Percentiles rank a stretch among this genome's conserved stretches.
These are phyloP conservation scores for Callopanchax toddi DNA, from an alignment of 2,113 vertebrate species.

Conservation along the genomic window DNA sequence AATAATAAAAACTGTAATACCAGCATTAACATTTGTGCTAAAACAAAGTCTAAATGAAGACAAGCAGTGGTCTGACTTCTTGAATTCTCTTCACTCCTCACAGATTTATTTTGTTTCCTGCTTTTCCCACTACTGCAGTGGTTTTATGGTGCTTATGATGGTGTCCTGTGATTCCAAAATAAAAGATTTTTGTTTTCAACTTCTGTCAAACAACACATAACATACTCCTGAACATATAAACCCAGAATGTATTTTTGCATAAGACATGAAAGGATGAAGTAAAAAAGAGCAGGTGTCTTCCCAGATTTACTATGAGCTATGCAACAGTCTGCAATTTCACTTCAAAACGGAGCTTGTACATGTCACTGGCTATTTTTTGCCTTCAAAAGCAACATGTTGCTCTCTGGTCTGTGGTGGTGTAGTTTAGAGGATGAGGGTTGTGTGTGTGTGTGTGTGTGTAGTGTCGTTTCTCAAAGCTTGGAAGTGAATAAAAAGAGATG, in stretches of 20 bases:
- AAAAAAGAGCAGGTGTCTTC: constrained; percentile 13
- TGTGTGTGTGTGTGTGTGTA: constrained; percentile 7
- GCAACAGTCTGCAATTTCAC: constrained; percentile 42
- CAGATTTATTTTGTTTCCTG: neutral
- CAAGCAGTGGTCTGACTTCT: too few species aligned
- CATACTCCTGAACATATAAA: constrained; percentile 7
- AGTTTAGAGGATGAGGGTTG: constrained; percentile 27
- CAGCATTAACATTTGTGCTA: too few species aligned
- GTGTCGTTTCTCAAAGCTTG: constrained; percentile 8
- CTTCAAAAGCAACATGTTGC: constrained; percentile 45
- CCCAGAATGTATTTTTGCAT: constrained; percentile 6
- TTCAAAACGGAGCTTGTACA: constrained; percentile 34
- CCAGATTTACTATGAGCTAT: constrained; percentile 28
- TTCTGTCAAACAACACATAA: constrained; percentile 1
- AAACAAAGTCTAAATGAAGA: neutral
- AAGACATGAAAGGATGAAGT: constrained; percentile 4
- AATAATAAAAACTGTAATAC: too few species aligned
- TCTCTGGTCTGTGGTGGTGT: constrained; percentile 4
- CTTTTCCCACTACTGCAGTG: neutral
- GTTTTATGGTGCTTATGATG: neutral
- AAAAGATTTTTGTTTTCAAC: neutral
- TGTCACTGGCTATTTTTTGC: constrained; percentile 49
- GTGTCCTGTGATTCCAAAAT: neutral
- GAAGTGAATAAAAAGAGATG: constrained; percentile 15
- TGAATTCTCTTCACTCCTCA: neutral